A percentile compares a stretch with the other conserved stretches of the same genome.
Conservation (phyloP, 2,113 vertebrate genomes). For the Chaetodon auriga region DNA sequence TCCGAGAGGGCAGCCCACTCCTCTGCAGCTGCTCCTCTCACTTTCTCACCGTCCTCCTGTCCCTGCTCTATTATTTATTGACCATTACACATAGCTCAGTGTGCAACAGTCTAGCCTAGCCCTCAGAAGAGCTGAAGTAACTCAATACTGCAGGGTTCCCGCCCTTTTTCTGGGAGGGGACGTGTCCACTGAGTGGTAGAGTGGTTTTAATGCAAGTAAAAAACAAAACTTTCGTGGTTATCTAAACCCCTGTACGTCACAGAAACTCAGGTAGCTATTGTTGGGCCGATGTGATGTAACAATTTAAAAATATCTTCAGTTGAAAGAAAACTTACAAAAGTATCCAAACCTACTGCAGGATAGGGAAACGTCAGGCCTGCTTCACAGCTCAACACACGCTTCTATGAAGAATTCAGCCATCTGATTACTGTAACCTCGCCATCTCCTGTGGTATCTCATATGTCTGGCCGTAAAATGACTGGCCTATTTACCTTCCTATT, state of each 20-base stretch:
- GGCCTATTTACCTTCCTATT: slow-evolving; percentile 68
- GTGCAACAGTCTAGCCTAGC: slow-evolving; percentile 43
- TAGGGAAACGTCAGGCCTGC: neutral
- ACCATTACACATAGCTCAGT: slow-evolving; percentile 32
- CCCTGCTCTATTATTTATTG: slow-evolving; percentile 74
- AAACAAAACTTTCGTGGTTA: slow-evolving; percentile 8
- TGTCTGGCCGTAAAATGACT: slow-evolving; percentile 45
- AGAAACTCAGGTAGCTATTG: neutral
- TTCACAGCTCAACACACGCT: slow-evolving; percentile 12
- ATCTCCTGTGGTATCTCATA: slow-evolving; percentile 65
- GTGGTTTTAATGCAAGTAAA: slow-evolving; percentile 12
- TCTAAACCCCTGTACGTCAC: neutral
- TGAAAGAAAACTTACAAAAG: neutral
- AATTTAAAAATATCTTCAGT: slow-evolving; percentile 3
- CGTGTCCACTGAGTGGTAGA: slow-evolving; percentile 10
- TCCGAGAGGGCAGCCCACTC: neutral
- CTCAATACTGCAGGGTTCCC: slow-evolving; percentile 26
- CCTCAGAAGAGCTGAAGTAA: slow-evolving; percentile 43
- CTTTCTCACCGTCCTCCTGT: slow-evolving; percentile 43
- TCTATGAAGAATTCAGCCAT: slow-evolving; percentile 17
- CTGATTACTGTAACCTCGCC: slow-evolving; percentile 64
- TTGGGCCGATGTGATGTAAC: neutral
- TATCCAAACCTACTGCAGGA: neutral
- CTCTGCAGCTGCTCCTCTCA: slow-evolving; percentile 33
- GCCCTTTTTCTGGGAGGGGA: slow-evolving; percentile 19